Conservation (phyloP, 2,888 invertebrate species). For the Polymixis flavicincta region DNA sequence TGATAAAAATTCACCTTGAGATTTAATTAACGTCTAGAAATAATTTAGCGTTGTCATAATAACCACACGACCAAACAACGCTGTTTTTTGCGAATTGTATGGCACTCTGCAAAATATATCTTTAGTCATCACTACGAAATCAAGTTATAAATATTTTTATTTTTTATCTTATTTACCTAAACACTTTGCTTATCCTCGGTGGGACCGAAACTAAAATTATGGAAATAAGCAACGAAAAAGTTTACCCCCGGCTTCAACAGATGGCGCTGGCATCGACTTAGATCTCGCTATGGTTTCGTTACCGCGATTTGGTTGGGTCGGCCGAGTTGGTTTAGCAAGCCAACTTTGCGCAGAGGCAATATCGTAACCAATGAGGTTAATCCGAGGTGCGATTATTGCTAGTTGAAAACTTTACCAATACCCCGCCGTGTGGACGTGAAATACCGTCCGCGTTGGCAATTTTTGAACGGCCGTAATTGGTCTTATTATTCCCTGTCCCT, state of each 20-base stretch:
- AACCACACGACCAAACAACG: constrained; percentile 23
- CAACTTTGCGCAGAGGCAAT: constrained; percentile 98
- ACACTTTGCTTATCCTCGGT: background rate
- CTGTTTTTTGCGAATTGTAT: background rate
- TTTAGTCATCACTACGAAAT: background rate
- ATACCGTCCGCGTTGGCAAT: constrained; percentile 88
- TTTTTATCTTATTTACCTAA: background rate
- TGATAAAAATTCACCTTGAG: constrained; percentile 12
- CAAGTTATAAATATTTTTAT: background rate
- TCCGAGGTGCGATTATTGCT: constrained; percentile 97
- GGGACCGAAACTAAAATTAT: background rate
- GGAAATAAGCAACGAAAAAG: background rate
- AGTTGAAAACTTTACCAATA: constrained; percentile 96
- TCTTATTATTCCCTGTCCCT: constrained; percentile 68
- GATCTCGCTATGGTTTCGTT: constrained; percentile 54
- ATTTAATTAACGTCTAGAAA: background rate
- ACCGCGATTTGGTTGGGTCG: constrained; percentile 16
- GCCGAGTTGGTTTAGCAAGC: constrained; percentile 34
- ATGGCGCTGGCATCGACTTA: constrained; percentile 43
- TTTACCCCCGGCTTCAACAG: background rate
- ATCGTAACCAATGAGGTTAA: constrained; percentile 97
- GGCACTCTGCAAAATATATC: background rate
- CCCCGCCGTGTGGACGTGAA: constrained; percentile 89
- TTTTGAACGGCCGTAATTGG: constrained; percentile 83
- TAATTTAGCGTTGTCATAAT: constrained; percentile 1